phyloP scores from a whole-genome alignment of 1,140 invertebrate genomes.

The Drosophila auraria region DNA sequence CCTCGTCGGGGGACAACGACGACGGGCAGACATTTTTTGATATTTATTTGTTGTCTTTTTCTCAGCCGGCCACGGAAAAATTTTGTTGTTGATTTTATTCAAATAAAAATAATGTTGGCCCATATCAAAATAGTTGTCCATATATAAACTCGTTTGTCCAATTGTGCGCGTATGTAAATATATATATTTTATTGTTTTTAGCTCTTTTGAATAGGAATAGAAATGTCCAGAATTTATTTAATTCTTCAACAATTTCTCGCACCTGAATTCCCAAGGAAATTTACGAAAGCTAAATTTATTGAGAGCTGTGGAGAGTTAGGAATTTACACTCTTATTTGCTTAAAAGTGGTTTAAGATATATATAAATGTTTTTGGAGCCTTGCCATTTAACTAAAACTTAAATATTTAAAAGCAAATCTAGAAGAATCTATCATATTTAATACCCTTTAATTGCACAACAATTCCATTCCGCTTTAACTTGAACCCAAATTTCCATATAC shows the following conservation, averaged over 20 bases:
- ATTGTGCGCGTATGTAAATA: slow-evolving; percentile 38
- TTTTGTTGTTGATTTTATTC: slow-evolving; percentile 69
- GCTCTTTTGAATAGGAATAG: background rate
- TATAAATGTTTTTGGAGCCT: too few relatives aligned
- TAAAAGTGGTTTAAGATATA: background rate
- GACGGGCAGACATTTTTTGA: slow-evolving; percentile 35
- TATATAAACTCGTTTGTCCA: slow-evolving; percentile 39
- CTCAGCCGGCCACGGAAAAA: slow-evolving; percentile 25
- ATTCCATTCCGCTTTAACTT: background rate
- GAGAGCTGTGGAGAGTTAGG: background rate
- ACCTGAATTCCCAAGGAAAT: slow-evolving; percentile 26
- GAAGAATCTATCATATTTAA: background rate
- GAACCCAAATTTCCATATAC: background rate
- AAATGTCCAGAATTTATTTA: slow-evolving; percentile 34
- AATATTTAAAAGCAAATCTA: too few relatives aligned
- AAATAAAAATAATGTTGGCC: slow-evolving; percentile 61
- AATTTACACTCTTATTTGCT: background rate
- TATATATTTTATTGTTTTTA: slow-evolving; percentile 17
- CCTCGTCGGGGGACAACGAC: slow-evolving; percentile 38
- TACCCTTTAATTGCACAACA: background rate
- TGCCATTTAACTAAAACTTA: too few relatives aligned
- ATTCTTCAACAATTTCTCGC: slow-evolving; percentile 9
- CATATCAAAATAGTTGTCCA: slow-evolving; percentile 56
- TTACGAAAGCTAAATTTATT: slow-evolving; percentile 13
- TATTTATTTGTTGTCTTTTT: slow-evolving; percentile 42